Evolutionary conservation across 2,888 invertebrate genomes (phyloP), one percentile per base, ranked within the genome.

Genomic region (Ametastegia equiseti): DNA sequence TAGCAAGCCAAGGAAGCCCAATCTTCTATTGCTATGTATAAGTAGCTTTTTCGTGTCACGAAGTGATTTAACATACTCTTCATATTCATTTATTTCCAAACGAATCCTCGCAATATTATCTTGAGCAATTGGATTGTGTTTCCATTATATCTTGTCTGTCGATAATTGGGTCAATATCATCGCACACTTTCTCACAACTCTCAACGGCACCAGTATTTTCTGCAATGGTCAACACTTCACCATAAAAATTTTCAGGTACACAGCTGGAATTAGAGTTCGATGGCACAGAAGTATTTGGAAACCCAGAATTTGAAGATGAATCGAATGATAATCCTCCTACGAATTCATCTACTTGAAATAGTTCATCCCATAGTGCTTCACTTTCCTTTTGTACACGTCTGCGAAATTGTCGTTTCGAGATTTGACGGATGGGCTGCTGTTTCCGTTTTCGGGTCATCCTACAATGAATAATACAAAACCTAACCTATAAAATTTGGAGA

Each of bases 41-140:
- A 63, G 27, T 30, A 30, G 63, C 30, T 63, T 1, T 2, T 63
- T 63, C 63, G 30, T 30, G 63, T 63, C 63, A 30, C 63, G 15
- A 63, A 63, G 27, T 63, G 63, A 63, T 45, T 45, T 45, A 45
- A 63, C 15, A 63, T 63, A 63, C 15, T 63, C 30, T 63, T 63
- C 63, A 63, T 63, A 63, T 63, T 63, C 63, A 30, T 27, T 63
- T 1, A 63, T 30, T 63, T 63, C 30, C 11, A 63, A 63, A 6
- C 30, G 27, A 7, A 63, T 63, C 30, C 30, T 30, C 7, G 63
- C 63, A 63, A 63, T 63, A 63, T 63, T 30, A 33, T 63, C 30
- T 63, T 63, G 15, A 63, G 27, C 30, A 63, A 63, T 63, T 63
- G 63, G 63, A 63, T 27, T 57, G 57, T 57, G 27, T 1, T 57